Evolutionary conservation across 1,140 invertebrate species (phyloP).

Genomic region (Calliphora vicina): DNA sequence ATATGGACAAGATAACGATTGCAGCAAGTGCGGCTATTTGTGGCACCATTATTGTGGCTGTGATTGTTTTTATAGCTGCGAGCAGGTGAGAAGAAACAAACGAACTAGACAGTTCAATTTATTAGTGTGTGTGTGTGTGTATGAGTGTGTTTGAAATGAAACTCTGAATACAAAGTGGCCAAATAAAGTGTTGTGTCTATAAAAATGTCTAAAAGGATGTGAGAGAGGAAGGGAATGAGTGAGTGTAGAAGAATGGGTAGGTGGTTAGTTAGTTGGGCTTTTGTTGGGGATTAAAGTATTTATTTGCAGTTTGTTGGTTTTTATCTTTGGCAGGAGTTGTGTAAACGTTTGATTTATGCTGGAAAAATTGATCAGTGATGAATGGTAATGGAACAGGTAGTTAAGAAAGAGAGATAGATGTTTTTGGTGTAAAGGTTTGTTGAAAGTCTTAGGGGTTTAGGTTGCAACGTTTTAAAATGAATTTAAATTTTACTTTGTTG

Average conservation of each 20-base stretch:
- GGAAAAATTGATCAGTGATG: neutral
- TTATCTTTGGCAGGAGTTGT: neutral
- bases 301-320: neutral
- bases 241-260: too few species aligned
- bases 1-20: constrained; percentile 95
- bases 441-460: too few species aligned
- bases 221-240: too few species aligned
- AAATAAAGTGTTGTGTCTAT: too few species aligned
- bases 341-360: neutral
- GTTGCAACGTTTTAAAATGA: too few species aligned
- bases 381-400: too few species aligned
- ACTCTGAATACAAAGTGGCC: neutral
- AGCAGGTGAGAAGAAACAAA: constrained; percentile 65
- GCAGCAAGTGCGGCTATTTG: constrained; percentile 92
- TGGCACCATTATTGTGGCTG: constrained; percentile 88
- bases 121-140: constrained; percentile 3
- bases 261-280: too few species aligned
- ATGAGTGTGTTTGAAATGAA: neutral
- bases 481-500: too few species aligned
- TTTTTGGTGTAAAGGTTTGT: too few species aligned
- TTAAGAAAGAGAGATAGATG: too few species aligned
- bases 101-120: neutral
- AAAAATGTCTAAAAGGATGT: too few species aligned
- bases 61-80: constrained; percentile 86
- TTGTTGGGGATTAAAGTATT: too few species aligned